A percentile compares a stretch with the other conserved stretches of the same genome.
phyloP scores from a whole-genome alignment of 1,140 invertebrate genomes.

The Lasioglossum baleicum region DNA sequence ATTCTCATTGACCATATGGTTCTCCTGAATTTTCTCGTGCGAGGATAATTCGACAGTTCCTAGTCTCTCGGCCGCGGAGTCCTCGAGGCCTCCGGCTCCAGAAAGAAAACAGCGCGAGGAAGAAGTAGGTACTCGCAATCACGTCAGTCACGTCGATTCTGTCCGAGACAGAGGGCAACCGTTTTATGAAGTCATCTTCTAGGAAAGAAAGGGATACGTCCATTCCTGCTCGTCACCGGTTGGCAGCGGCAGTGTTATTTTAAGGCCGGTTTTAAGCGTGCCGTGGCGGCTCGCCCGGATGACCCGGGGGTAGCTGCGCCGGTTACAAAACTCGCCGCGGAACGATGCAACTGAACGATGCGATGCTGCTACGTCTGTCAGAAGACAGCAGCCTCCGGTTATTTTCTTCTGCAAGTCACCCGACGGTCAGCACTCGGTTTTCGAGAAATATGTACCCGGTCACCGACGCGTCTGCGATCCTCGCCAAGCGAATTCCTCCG shows the following conservation, averaged over 20 bases:
- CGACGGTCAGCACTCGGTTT: slow-evolving; percentile 14
- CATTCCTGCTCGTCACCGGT: slow-evolving; percentile 61
- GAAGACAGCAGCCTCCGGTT: slow-evolving; percentile 34
- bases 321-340: slow-evolving; percentile 62
- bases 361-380: slow-evolving; percentile 20
- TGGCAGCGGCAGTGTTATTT: slow-evolving; percentile 73
- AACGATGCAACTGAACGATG: slow-evolving; percentile 34
- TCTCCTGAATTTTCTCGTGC: too few relatives aligned
- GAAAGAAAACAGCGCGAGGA: slow-evolving; percentile 55
- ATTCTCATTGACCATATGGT: too few relatives aligned
- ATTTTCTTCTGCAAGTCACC: slow-evolving; percentile 67
- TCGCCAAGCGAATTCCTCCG: too few relatives aligned
- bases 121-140: slow-evolving; percentile 52
- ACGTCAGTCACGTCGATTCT: slow-evolving; percentile 66
- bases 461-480: neutral
- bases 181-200: slow-evolving; percentile 78
- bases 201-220: slow-evolving; percentile 74
- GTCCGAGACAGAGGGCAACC: slow-evolving; percentile 58
- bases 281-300: slow-evolving; percentile 40
- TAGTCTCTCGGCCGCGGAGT: neutral
- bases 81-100: slow-evolving; percentile 33
- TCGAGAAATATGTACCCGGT: slow-evolving; percentile 2
- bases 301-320: slow-evolving; percentile 64
- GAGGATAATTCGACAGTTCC: neutral
- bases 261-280: slow-evolving; percentile 69